These are phyloP conservation scores for Lacanobia wlatinum DNA, from an alignment of 2,888 invertebrate genomes.

Conservation along the genomic window DNA sequence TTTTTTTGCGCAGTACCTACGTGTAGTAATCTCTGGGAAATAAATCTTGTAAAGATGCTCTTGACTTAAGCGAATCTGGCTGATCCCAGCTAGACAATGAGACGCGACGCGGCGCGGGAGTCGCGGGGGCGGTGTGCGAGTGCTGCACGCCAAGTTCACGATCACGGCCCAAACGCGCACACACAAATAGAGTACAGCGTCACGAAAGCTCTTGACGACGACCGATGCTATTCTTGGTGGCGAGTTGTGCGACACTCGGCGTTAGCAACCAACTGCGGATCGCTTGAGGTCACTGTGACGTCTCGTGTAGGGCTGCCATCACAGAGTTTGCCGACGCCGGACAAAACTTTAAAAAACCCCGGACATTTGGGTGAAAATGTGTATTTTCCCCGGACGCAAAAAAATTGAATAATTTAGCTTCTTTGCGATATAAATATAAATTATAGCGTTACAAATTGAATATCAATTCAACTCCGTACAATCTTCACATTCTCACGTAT, in stretches of 20 bases:
- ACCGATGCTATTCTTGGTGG: conserved; percentile 54
- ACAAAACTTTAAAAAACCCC: too few relatives aligned
- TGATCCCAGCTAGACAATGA: background rate
- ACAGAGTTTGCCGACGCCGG: too few relatives aligned
- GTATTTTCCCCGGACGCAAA: too few relatives aligned
- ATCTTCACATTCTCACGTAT: too few relatives aligned
- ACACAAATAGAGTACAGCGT: conserved; percentile 66
- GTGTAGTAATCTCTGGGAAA: background rate
- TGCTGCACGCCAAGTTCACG: conserved; percentile 75
- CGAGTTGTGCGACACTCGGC: conserved; percentile 20
- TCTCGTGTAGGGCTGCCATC: background rate
- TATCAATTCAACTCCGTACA: too few relatives aligned
- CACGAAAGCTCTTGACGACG: conserved; percentile 39
- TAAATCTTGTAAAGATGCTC: background rate
- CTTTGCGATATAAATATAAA: too few relatives aligned
- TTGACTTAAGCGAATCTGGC: too few relatives aligned
- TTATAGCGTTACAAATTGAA: too few relatives aligned
- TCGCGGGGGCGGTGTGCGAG: background rate
- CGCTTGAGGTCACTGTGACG: conserved; percentile 40
- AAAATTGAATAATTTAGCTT: too few relatives aligned
- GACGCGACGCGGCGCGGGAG: conserved; percentile 48
- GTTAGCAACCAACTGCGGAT: conserved; percentile 10
- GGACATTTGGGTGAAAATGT: too few relatives aligned
- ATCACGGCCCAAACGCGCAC: conserved; percentile 56
- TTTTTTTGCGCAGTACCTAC: background rate